A percentile compares a stretch with the other conserved stretches of the same genome.
Conservation (phyloP, 2,113 vertebrate genomes). For the Erythrocercus mccallii region DNA sequence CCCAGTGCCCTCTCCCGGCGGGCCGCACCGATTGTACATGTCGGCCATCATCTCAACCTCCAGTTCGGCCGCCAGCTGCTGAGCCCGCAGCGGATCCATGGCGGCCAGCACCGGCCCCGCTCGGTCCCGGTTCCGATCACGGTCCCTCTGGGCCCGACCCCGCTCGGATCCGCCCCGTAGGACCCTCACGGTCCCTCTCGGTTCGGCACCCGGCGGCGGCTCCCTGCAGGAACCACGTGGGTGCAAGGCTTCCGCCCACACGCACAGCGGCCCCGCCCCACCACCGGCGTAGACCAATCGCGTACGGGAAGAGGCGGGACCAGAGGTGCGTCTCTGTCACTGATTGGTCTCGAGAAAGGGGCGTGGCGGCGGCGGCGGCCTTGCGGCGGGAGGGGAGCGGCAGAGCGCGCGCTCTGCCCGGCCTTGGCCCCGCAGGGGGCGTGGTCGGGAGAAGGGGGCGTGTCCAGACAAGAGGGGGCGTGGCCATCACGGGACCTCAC, state of each 20-base stretch:
- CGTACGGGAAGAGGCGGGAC: fast-evolving
- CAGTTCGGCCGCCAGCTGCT: constrained; percentile 93
- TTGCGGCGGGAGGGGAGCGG: no score
- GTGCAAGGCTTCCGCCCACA: neutral
- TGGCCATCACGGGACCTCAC: fast-evolving
- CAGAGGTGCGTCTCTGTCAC: fast-evolving
- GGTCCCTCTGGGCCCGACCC: neutral
- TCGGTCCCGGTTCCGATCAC: neutral
- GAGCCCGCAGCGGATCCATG: constrained; percentile 93
- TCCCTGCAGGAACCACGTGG: neutral
- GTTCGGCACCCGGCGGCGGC: neutral
- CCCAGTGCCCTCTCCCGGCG: neutral
- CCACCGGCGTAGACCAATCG: fast-evolving
- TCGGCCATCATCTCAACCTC: constrained; percentile 99
- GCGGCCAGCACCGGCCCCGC: neutral
- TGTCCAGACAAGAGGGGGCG: fast-evolving
- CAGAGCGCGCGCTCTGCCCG: neutral
- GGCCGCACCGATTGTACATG: constrained; percentile 91
- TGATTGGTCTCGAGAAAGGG: fast-evolving
- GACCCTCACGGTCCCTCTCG: neutral
- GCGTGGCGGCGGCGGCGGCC: neutral
- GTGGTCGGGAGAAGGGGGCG: fast-evolving
- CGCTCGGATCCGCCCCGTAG: neutral
- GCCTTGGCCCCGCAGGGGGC: neutral
- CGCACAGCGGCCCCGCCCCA: fast-evolving